These are phyloP conservation scores for Ethmia dodecea DNA, from an alignment of 2,888 invertebrate genomes.

Conservation along the genomic window DNA sequence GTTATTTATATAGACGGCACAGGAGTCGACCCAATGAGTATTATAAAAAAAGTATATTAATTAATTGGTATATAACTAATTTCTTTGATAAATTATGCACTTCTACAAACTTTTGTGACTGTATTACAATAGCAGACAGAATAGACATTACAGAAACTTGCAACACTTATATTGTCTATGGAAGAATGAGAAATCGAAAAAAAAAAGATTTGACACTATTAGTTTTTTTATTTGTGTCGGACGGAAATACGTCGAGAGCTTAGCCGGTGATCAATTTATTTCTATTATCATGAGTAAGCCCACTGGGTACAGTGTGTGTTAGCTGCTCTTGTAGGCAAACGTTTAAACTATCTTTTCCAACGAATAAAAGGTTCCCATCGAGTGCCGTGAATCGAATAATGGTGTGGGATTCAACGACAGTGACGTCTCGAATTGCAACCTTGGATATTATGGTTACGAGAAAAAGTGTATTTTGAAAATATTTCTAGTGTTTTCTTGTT, in stretches of 20 bases:
- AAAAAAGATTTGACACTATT: conserved; percentile 41
- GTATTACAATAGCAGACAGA: too few species aligned
- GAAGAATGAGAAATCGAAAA: conserved; percentile 22
- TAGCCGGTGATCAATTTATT: conserved; percentile 71
- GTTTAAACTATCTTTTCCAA: conserved; percentile 38
- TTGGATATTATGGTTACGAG: conserved; percentile 75
- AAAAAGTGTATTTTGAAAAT: conserved; percentile 77
- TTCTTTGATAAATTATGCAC: too few species aligned
- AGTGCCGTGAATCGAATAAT: conserved; percentile 64
- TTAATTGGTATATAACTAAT: too few species aligned
- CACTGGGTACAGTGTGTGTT: conserved; percentile 50
- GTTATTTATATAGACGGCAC: too few species aligned
- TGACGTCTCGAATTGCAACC: conserved; percentile 74
- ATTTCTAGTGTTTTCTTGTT: conserved; percentile 67
- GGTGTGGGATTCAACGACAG: conserved; percentile 68
- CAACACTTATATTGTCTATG: conserved; percentile 33
- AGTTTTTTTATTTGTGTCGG: conserved; percentile 70
- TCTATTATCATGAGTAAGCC: conserved; percentile 67
- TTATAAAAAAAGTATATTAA: too few species aligned
- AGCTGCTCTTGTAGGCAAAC: conserved; percentile 50
- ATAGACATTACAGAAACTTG: conserved; percentile 1
- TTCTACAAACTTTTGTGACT: too few species aligned
- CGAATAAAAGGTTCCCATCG: conserved; percentile 35
- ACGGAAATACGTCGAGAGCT: conserved; percentile 61
- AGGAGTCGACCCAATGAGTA: too few species aligned